phyloP scores from a whole-genome alignment of 2,888 invertebrate species.

The Suillia variegata region DNA sequence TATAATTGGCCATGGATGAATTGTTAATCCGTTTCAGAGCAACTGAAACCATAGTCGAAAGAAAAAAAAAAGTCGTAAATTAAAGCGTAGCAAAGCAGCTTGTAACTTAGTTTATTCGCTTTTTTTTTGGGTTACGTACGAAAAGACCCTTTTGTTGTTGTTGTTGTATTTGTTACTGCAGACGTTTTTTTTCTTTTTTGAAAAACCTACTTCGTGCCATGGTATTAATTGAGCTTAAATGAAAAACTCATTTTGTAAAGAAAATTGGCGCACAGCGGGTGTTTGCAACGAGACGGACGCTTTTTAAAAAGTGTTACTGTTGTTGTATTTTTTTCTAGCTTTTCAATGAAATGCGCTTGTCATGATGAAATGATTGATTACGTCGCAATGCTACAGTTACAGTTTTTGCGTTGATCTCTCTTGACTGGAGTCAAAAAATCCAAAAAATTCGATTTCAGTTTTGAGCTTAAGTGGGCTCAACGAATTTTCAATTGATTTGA shows the following conservation, averaged over 20 bases:
- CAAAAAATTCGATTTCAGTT: too few species aligned
- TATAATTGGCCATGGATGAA: conserved; percentile 37
- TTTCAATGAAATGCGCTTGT: not conserved
- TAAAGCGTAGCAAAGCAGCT: not conserved
- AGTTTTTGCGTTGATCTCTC: too few species aligned
- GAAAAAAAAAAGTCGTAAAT: not conserved
- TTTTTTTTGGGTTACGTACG: too few species aligned
- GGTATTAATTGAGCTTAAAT: not conserved
- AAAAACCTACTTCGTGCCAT: not conserved
- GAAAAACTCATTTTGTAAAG: not conserved
- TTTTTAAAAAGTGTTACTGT: too few species aligned
- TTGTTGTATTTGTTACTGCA: too few species aligned
- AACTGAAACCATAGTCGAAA: not conserved
- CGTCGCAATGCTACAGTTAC: not conserved
- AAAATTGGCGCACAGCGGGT: not conserved
- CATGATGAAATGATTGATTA: not conserved
- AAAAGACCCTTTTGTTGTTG: too few species aligned
- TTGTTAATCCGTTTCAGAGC: conserved; percentile 15
- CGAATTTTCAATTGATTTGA: not conserved
- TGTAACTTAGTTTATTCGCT: too few species aligned
- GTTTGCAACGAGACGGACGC: not conserved
- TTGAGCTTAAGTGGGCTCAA: not conserved
- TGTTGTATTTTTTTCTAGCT: too few species aligned
- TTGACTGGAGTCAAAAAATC: too few species aligned
- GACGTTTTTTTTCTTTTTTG: not conserved